Base-by-base conservation (phyloP, 1,140 invertebrate genomes). In the Lepidurus packardi region DNA sequence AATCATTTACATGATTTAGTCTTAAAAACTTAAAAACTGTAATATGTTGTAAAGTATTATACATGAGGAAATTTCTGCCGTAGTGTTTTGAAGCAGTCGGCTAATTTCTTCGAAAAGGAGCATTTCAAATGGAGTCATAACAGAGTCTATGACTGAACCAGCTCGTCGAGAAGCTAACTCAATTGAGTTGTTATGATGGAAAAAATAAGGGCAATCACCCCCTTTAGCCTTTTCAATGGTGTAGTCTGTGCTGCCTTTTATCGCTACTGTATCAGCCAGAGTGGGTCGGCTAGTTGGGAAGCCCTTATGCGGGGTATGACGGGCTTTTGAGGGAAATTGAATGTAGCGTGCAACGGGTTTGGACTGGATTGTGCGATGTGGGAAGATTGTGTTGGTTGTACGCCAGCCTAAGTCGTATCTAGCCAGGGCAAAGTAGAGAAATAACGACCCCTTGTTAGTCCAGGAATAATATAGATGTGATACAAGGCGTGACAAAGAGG, bases 191-290 rank as follows among this genome's bases (percentile, higher is more conserved):
- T 65, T 65, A 65, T 65, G 53, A 16, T 47, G 16, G 45, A 47
- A 47, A 16, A 65, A 16, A 65, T 65, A 21, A 65, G 53, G 53
- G 53, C 53, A 65, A 65, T 65, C 53, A 65, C n/a, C 9, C 53
- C 53, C 13, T 65, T 65, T 65, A 21, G 53, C 16, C 16, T 34
- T 34, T 7, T 7, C 7, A n/a, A 5, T 65, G 8, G 16, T 65
- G 53, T 13, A 65, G 8, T 21, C 16, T 13, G 16, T 65, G 53
- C 53, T 13, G 53, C 1, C 53, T 21, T 13, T 65, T 65, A 65
- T 65, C 53, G 53, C 53, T 65, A 65, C n/a, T 21, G 53, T 65
- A 65, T 65, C 53, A 65, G 21, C 53, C 53, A 65, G 53, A 65
- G 53, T 65, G 53, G 53, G 53, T n/a, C 16, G 53, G 53, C 53